phyloP scores from a whole-genome alignment of 1,140 invertebrate genomes.

The Potamilus streckersoni region DNA sequence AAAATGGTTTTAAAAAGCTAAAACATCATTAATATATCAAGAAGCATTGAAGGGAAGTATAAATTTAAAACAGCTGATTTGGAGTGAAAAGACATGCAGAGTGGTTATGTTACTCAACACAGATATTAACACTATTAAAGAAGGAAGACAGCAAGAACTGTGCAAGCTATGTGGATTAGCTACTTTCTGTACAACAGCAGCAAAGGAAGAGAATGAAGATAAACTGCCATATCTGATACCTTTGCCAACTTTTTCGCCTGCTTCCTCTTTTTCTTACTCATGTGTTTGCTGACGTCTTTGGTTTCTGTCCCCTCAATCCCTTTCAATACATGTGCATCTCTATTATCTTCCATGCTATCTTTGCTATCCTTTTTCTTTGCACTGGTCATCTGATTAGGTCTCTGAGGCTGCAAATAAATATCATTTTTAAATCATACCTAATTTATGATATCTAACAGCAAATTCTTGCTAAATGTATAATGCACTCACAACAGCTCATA shows the following conservation, averaged over 20 bases:
- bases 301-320: conserved; percentile 29
- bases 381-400: conserved; percentile 49
- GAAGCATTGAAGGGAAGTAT: no score
- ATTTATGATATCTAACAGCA: not conserved
- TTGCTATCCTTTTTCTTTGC: conserved; percentile 42
- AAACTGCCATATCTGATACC: not conserved
- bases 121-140: no score
- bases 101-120: no score
- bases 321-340: conserved; percentile 10
- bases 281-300: conserved; percentile 62
- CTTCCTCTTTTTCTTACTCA: conserved; percentile 64
- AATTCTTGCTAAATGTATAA: not conserved
- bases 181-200: not conserved
- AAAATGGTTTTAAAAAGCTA: no score
- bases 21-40: no score
- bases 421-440: not conserved
- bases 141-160: no score
- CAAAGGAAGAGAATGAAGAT: not conserved
- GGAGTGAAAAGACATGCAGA: no score
- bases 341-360: conserved; percentile 28
- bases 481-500: not conserved
- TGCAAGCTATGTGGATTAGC: no score
- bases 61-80: no score
- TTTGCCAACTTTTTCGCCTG: conserved; percentile 57
- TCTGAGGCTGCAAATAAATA: conserved; percentile 39